These are phyloP conservation scores for Eupithecia vulgata DNA, from an alignment of 2,888 invertebrate species.

Conservation along the genomic window DNA sequence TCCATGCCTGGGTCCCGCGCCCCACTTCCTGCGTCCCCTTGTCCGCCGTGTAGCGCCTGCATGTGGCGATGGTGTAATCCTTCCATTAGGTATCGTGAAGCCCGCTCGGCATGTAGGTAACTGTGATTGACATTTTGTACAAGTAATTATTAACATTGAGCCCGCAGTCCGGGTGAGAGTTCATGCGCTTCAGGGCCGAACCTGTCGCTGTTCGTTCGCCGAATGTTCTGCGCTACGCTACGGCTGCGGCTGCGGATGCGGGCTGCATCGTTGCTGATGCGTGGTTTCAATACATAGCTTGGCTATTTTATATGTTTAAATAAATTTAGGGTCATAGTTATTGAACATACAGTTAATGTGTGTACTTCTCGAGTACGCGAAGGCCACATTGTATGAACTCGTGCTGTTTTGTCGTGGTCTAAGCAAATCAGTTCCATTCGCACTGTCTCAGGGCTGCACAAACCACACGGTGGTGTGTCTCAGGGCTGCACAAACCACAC, in stretches of 20 bases:
- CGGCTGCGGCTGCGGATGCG: too few species aligned
- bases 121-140: background rate
- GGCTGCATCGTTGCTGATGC: background rate
- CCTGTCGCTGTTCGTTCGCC: background rate
- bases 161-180: background rate
- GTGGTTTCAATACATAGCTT: background rate
- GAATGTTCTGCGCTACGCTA: background rate
- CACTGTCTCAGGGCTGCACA: background rate
- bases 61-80: background rate
- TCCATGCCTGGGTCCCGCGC: background rate
- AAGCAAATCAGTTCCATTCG: too few species aligned
- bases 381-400: background rate
- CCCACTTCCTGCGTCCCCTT: background rate
- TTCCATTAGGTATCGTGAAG: background rate
- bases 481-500: background rate
- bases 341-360: background rate
- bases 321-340: background rate
- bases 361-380: background rate
- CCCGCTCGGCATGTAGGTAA: background rate
- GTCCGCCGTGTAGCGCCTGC: background rate
- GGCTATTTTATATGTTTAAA: background rate
- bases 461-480: background rate
- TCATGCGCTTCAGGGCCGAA: background rate
- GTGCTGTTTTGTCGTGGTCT: background rate
- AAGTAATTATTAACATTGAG: background rate